Percentiles rank a stretch among this genome's conserved stretches.
Evolutionary conservation across 2,797 vertebrate genomes (phyloP).

Genomic region (Sebastes oblongus): DNA sequence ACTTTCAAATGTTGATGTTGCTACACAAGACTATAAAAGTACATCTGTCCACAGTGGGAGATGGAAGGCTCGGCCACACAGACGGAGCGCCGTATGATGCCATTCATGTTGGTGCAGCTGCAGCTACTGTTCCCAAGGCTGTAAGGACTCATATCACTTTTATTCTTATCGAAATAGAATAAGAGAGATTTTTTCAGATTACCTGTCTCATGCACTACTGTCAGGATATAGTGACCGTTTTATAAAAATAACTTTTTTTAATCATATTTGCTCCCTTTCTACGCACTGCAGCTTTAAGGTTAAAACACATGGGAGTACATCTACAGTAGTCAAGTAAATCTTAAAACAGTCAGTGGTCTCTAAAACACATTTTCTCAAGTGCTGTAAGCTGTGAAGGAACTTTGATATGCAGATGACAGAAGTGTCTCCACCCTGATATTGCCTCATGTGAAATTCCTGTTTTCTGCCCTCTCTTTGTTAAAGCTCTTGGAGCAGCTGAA

Average conservation of each 20-base stretch:
- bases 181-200: neutral
- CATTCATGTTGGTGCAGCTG: slow-evolving; percentile 92
- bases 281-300: no score
- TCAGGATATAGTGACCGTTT: no score
- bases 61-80: slow-evolving; percentile 87
- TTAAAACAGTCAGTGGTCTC: neutral
- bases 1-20: neutral
- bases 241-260: no score
- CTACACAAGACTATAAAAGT: neutral
- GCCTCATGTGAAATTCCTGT: neutral
- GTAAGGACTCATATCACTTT: slow-evolving; percentile 69
- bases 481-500: slow-evolving; percentile 92
- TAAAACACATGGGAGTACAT: no score
- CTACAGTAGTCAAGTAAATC: neutral
- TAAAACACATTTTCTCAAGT: neutral
- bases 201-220: no score
- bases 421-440: neutral
- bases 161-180: neutral
- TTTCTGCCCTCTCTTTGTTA: neutral
- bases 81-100: slow-evolving; percentile 90
- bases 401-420: neutral
- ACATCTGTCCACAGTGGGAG: slow-evolving; percentile 80
- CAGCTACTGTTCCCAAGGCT: slow-evolving; percentile 85
- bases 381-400: neutral
- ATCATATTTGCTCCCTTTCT: no score